Evolutionary conservation across 2,888 invertebrate genomes (phyloP), one percentile per base, ranked within the genome.

Genomic region (Sphaeridia pumilis): DNA sequence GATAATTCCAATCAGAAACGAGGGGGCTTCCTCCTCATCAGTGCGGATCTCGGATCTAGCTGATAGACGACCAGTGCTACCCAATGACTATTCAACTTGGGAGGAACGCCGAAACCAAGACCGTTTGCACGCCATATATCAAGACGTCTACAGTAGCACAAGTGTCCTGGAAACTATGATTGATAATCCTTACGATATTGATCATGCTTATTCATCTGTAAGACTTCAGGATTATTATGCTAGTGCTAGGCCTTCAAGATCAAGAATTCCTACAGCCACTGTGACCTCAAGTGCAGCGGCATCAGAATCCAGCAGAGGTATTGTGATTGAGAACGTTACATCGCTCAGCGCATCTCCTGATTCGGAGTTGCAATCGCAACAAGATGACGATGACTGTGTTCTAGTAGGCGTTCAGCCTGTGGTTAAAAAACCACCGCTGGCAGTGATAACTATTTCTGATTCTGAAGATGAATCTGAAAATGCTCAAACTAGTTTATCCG

Each of bases 351-450:
- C n/a, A n/a, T n/a, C n/a, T n/a, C n/a, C n/a, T n/a, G n/a, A n/a
- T n/a, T n/a, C n/a, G n/a, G 41, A 14, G 2, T 27, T 34, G 31
- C 46, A 47, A 25, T 3, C 12, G 2, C 4, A 22, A 5, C 20
- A 41, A 5, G 50, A 50, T 26, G 49, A 55, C 20, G 62, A 60
- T 41, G 64, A 61, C 14, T 57, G 61, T 25, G 60, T 59, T 2
- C 54, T 63, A 3, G 38, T 63, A 1, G 64, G 64, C 17, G 51
- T 61, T 14, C 60, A 60, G 49, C 63, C 63, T 4, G 56, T 63
- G 17, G 50, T 54, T 4, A 65, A 65, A 50, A 60, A 60, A 35
- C 63, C 63, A 7, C 65, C 65, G n/a, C 43, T 65, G 7, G 63
- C 61, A 14, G 62, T 63, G 2, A 63, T 65, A 12, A 63, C 65